phyloP scores from a whole-genome alignment of 2,888 invertebrate genomes.

The Campoplex nolae region DNA sequence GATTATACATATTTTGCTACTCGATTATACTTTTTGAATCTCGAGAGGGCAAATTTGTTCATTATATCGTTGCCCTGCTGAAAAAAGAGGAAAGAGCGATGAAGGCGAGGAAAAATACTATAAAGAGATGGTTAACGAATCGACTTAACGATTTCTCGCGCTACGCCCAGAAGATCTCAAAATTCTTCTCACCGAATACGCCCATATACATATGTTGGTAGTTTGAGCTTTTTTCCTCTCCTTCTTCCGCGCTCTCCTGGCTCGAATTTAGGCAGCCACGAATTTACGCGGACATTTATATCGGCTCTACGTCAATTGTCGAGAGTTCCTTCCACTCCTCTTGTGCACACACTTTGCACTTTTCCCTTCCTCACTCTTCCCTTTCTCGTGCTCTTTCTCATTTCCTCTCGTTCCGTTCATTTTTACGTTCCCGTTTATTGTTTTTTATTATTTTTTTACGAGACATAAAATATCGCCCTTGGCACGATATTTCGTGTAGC shows the following conservation, averaged over 20 bases:
- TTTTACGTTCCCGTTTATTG: slow-evolving; percentile 42
- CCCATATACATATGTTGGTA: neutral
- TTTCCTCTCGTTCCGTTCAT: slow-evolving; percentile 25
- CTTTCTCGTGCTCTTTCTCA: slow-evolving; percentile 23
- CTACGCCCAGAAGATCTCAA: slow-evolving; percentile 46
- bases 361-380: slow-evolving; percentile 35
- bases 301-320: slow-evolving; percentile 78
- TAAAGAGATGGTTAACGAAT: slow-evolving; percentile 71
- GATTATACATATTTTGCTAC: slow-evolving; percentile 21
- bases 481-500: slow-evolving; percentile 63
- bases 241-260: slow-evolving; percentile 1
- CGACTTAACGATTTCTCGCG: slow-evolving; percentile 75
- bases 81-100: slow-evolving; percentile 15
- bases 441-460: slow-evolving; percentile 60
- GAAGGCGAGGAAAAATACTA: slow-evolving; percentile 29
- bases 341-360: slow-evolving; percentile 70
- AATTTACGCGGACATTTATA: slow-evolving; percentile 83
- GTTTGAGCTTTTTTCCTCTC: slow-evolving; percentile 16
- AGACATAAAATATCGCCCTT: slow-evolving; percentile 68
- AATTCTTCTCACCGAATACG: slow-evolving; percentile 42
- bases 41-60: neutral
- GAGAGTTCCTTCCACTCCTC: slow-evolving; percentile 64
- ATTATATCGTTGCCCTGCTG: neutral
- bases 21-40: slow-evolving; percentile 19
- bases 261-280: slow-evolving; percentile 78